These are phyloP conservation scores for Zaprionus lachaisei DNA, from an alignment of 1,140 invertebrate species.

Conservation along the genomic window DNA sequence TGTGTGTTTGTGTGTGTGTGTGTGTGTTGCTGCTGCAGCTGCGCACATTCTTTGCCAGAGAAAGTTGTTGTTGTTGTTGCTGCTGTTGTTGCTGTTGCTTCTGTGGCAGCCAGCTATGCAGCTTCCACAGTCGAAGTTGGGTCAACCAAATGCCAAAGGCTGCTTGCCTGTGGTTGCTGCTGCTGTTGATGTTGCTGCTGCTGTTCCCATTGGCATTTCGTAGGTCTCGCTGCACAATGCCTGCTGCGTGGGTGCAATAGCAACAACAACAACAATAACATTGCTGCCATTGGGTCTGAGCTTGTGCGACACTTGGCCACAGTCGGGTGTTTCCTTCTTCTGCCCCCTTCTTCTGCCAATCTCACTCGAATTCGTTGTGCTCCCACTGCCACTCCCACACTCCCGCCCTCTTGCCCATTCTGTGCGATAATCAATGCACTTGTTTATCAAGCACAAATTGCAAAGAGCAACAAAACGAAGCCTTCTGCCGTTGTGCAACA, in stretches of 20 bases:
- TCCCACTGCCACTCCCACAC: not conserved
- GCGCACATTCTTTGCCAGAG: conserved; percentile 78
- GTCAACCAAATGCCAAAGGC: conserved; percentile 72
- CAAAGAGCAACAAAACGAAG: conserved; percentile 13
- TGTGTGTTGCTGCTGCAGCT: conserved; percentile 67
- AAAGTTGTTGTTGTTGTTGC: conserved; percentile 72
- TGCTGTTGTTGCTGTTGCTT: conserved; percentile 10
- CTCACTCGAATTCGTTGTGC: not conserved
- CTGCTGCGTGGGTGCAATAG: conserved; percentile 49
- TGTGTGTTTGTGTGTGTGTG: not conserved
- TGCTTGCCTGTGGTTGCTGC: conserved; percentile 34
- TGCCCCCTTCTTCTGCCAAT: not conserved
- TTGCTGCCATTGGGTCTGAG: conserved; percentile 22
- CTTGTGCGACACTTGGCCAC: conserved; percentile 30
- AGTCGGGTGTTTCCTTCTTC: not conserved
- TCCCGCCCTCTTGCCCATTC: not conserved
- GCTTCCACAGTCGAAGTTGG: conserved; percentile 46
- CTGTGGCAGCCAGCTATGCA: conserved; percentile 55
- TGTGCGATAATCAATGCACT: conserved; percentile 39
- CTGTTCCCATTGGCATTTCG: conserved; percentile 41
- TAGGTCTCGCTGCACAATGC: conserved; percentile 25
- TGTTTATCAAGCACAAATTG: conserved; percentile 37
- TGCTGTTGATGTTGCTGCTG: conserved; percentile 19
- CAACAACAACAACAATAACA: conserved; percentile 16
- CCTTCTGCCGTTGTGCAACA: conserved; percentile 6